Evolutionary conservation across 2,113 vertebrate species (phyloP).

Genomic region (Oreotrochilus melanogaster): DNA sequence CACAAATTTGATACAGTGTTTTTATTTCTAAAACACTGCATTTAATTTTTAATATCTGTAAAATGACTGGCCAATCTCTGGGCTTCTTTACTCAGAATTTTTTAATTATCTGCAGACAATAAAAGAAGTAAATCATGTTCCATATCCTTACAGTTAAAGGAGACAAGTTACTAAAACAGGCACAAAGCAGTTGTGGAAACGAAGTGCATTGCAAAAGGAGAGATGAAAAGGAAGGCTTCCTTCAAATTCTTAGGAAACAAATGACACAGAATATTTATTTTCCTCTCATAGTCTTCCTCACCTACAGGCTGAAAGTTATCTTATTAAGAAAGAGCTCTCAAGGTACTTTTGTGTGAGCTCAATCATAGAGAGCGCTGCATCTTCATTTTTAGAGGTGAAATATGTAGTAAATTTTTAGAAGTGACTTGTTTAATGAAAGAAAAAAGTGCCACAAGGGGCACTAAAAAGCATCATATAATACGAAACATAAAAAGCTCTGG

Average conservation of each 20-base stretch:
- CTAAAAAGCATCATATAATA: neutral
- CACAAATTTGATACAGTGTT: neutral
- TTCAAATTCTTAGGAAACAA: neutral
- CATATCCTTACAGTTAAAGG: neutral
- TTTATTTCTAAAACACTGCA: neutral
- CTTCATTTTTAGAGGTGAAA: slow-evolving; percentile 23
- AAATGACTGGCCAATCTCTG: neutral
- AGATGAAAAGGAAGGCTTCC: neutral
- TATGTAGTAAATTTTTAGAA: neutral
- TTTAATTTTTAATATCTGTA: neutral
- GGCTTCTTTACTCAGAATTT: neutral
- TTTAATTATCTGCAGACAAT: neutral
- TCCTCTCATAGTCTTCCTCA: neutral
- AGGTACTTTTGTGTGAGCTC: neutral
- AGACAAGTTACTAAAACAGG: neutral
- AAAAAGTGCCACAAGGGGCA: neutral
- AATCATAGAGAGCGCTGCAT: neutral
- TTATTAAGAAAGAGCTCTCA: neutral
- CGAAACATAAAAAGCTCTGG: neutral
- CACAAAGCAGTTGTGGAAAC: neutral
- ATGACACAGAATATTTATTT: neutral
- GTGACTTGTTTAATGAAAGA: neutral
- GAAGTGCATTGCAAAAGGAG: neutral
- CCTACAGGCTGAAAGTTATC: neutral
- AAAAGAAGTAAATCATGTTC: neutral